phyloP scores from a whole-genome alignment of 2,888 invertebrate genomes.

The Mesorhabditis belari region DNA sequence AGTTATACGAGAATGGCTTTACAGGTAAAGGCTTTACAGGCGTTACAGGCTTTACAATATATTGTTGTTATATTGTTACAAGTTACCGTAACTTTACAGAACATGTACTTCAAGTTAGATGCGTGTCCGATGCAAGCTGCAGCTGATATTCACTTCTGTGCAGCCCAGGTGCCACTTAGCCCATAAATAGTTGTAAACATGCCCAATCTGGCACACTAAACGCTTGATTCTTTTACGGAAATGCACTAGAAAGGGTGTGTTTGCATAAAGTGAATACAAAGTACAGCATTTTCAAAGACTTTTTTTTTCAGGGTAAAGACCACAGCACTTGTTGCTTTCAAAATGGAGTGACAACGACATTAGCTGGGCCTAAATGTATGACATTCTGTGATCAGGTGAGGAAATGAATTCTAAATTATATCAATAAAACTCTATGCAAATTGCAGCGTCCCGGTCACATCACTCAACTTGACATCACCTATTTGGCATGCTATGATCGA shows the following conservation, averaged over 20 bases:
- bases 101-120: slow-evolving; percentile 51
- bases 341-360: slow-evolving; percentile 36
- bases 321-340: slow-evolving; percentile 33
- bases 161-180: slow-evolving; percentile 20
- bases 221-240: no score
- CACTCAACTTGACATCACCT: slow-evolving; percentile 40
- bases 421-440: background rate
- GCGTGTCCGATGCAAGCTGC: slow-evolving; percentile 50
- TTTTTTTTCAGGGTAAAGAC: slow-evolving; percentile 20
- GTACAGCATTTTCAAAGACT: background rate
- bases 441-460: slow-evolving; percentile 33
- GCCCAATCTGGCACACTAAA: no score
- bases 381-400: slow-evolving; percentile 38
- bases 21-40: no score
- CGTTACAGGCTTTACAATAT: background rate
- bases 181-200: no score
- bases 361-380: slow-evolving; percentile 39
- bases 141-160: slow-evolving; percentile 49
- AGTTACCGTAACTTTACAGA: slow-evolving; percentile 14
- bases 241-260: no score
- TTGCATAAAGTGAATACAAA: background rate
- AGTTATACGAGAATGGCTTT: no score
- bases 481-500: slow-evolving; percentile 37
- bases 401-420: background rate
- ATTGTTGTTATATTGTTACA: background rate